Conservation (phyloP, 1,140 invertebrate species). For the Eufriesea mexicana region DNA sequence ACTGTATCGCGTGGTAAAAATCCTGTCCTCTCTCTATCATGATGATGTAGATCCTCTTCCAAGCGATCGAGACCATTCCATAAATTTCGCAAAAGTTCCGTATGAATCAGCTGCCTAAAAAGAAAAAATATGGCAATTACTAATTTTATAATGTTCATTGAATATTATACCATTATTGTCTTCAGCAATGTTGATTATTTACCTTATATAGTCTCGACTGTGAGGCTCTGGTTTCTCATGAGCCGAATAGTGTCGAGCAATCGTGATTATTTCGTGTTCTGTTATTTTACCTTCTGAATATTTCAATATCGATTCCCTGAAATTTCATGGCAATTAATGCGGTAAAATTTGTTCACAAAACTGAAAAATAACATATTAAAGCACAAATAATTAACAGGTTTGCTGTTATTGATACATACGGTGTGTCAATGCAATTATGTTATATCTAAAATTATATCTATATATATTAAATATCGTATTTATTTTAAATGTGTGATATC, state of each 20-base stretch:
- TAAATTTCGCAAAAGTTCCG: conserved; percentile 86
- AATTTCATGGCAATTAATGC: conserved; percentile 22
- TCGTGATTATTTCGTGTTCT: conserved; percentile 90
- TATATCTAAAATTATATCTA: too few relatives aligned
- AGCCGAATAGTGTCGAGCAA: conserved; percentile 85
- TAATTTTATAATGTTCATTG: background rate
- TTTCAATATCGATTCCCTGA: conserved; percentile 83
- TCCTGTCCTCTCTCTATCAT: conserved; percentile 84
- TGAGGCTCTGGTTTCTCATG: conserved; percentile 74
- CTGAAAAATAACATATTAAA: background rate
- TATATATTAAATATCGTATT: too few relatives aligned
- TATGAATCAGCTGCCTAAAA: conserved; percentile 84
- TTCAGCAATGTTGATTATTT: background rate
- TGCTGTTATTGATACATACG: too few relatives aligned
- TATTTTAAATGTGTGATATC: too few relatives aligned
- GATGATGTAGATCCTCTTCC: conserved; percentile 85
- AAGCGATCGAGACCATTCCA: conserved; percentile 88
- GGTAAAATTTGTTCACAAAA: background rate
- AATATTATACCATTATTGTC: background rate
- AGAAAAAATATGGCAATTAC: conserved; percentile 16
- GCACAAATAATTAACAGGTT: background rate
- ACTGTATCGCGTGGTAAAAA: conserved; percentile 83
- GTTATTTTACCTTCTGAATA: conserved; percentile 86
- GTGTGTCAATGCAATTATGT: too few relatives aligned
- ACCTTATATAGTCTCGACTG: conserved; percentile 82